A percentile compares a stretch with the other conserved stretches of the same genome.
phyloP scores from a whole-genome alignment of 2,888 invertebrate genomes.

The Lathronympha strigana region DNA sequence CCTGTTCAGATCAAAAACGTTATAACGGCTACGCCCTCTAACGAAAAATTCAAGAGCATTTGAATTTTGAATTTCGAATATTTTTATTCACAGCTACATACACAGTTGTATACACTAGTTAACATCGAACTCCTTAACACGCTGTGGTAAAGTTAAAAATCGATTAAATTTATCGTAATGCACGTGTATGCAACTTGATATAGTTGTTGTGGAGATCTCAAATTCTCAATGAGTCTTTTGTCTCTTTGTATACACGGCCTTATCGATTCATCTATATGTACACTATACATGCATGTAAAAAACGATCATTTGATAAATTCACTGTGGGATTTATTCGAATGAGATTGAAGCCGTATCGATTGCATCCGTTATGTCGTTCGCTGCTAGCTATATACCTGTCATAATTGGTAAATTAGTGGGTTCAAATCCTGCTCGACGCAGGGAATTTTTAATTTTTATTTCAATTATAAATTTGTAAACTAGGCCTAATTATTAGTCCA shows the following conservation, averaged over 20 bases:
- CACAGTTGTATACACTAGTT: neutral
- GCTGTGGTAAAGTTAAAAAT: neutral
- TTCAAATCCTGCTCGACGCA: too few species aligned
- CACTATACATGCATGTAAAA: neutral
- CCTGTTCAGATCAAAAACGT: too few species aligned
- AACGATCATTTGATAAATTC: neutral
- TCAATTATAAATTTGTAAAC: too few species aligned
- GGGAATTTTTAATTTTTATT: too few species aligned
- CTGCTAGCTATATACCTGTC: too few species aligned
- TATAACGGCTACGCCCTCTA: neutral
- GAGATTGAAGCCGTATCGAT: too few species aligned
- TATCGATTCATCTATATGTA: conserved; percentile 4
- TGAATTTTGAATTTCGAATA: neutral
- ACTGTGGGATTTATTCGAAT: neutral
- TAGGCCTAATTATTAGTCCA: too few species aligned
- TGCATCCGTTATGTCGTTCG: too few species aligned
- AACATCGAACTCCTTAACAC: too few species aligned
- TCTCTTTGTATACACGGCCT: neutral
- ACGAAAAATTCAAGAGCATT: neutral
- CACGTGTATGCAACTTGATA: conserved; percentile 17
- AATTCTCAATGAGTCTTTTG: conserved; percentile 9
- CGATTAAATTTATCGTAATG: neutral
- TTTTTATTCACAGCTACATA: neutral
- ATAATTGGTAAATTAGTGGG: too few species aligned
- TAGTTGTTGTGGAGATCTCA: conserved; percentile 15